Base-by-base conservation (phyloP, 2,113 vertebrate species). In the Etheostoma spectabile region DNA sequence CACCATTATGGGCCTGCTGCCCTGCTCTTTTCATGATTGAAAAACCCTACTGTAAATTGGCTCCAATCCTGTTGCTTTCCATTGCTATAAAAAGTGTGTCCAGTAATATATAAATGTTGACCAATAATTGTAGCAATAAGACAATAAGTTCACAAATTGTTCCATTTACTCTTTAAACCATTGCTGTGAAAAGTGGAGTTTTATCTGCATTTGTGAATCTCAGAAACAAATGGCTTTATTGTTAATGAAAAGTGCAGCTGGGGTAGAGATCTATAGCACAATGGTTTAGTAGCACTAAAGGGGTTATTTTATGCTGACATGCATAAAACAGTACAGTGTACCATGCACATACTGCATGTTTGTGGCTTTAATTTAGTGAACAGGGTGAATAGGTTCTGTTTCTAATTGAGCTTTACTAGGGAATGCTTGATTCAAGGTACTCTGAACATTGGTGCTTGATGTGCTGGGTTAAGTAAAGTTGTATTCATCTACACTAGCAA, bases 31-130 rank as follows among this genome's bases (percentile, higher is more conserved):
- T 74, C 67, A 53, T 46, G 18, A 63, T 79, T 22, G 63, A 55
- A 61, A 84, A 87, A 77, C 48, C 46, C 67, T n/a, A 18, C 51
- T 60, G 6, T 46, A 79, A 75, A 83, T 52, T 30, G 27, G 49
- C 16, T 66, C 55, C 46, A 21, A 24, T 64, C 45, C 45, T 24
- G 30, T 21, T 53, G 46, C 46, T 73, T 82, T 69, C 45, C 52
- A 56, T 27, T n/a, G 35, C 27, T 16, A 22, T 77, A 21, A 51
- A 62, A 70, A 48, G n/a, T 24, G 42, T 56, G 14, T 35, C 22
- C 19, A 18, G 38, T 14, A 16, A 19, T 62, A n/a, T 8, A 62
- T 8, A 62, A 15, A 30, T 16, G 27, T 60, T 24, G 4, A 69
- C 55, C 8, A 38, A 8, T 38, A 38, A 53, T 46, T 11, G 7